Evolutionary conservation across 92 coral and sea anemone species (phyloP).

Genomic region (Bergia sp.): DNA sequence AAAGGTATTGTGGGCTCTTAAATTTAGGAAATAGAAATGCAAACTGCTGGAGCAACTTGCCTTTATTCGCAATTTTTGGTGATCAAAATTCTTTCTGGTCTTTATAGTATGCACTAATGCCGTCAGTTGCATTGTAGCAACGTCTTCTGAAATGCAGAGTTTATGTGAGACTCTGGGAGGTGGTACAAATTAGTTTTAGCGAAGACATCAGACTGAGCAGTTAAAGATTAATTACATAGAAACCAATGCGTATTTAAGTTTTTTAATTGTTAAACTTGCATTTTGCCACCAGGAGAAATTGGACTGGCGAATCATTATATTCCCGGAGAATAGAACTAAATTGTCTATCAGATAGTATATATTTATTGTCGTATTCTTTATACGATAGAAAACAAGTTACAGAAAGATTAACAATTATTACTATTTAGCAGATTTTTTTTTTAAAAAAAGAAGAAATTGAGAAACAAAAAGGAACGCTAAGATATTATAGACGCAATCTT

Average conservation of each 20-base stretch:
- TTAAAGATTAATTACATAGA: background rate
- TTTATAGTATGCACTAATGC: no score
- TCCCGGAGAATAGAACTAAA: background rate
- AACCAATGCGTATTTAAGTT: background rate
- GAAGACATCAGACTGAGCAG: background rate
- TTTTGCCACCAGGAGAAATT: background rate
- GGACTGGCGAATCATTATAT: background rate
- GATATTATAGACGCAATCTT: background rate
- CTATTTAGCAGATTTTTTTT: background rate
- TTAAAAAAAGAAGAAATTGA: background rate
- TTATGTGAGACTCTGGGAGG: background rate
- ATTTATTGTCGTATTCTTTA: background rate
- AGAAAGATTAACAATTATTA: constrained; percentile 5
- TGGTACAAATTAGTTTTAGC: background rate
- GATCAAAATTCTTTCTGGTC: no score
- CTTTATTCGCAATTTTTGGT: no score
- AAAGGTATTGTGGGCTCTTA: no score
- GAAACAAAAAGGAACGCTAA: background rate
- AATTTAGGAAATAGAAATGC: no score
- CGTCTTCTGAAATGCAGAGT: no score
- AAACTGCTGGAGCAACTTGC: no score
- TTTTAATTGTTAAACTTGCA: constrained; percentile 1
- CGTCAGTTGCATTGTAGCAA: no score
- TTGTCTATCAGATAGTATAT: constrained; percentile 3
- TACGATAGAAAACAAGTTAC: background rate